Base-by-base conservation (phyloP, 2,888 invertebrate genomes). In the Lasioglossum villosulum region DNA sequence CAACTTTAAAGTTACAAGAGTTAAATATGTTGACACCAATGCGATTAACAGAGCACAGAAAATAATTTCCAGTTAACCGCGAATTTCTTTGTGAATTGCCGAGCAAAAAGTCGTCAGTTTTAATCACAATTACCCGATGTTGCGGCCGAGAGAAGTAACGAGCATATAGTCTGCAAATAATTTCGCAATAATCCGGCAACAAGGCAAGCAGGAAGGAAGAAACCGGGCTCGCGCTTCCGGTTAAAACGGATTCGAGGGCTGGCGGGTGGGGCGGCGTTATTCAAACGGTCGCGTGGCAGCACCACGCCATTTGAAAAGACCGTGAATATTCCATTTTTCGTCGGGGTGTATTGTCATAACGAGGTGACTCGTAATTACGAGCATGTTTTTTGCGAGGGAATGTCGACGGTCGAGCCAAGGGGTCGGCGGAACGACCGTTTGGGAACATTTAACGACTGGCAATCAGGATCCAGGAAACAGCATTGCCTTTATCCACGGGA, bases 381-480 rank as follows among this genome's bases (percentile, higher is more conserved):
- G 79, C 75, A 75, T 86, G 85, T 66, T 84, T 78, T 78, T 82
- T 82, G 63, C 70, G 27, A 59, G 34, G 30, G 39, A 34, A 48
- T 71, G 63, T 75, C 66, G 74, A 14, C 70, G 70, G 59, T 30
- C 12, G 63, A 14, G 42, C 34, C 48, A 42, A 42, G 59, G 59
- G 19, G 8, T 16, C 12, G n/a, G 48, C 42, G 19, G 23, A 66
- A 66, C 66, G 71, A 59, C 56, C 68, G 82, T 37, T 70, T 71
- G 80, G n/a, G 75, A 74, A 74, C 81, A 48, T 78, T 87, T 86
- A 88, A 89, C 83, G 88, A 91, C 82, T 71, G 83, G 82, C 82
- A 91, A 91, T 90, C 84, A 86, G 90, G 71, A 85, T 80, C 79
- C 78, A 85, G 83, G 78, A 82, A 89, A 86, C 76, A 72, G 71